phyloP scores from a whole-genome alignment of 2,113 vertebrate genomes.

The Arizona elegans region DNA sequence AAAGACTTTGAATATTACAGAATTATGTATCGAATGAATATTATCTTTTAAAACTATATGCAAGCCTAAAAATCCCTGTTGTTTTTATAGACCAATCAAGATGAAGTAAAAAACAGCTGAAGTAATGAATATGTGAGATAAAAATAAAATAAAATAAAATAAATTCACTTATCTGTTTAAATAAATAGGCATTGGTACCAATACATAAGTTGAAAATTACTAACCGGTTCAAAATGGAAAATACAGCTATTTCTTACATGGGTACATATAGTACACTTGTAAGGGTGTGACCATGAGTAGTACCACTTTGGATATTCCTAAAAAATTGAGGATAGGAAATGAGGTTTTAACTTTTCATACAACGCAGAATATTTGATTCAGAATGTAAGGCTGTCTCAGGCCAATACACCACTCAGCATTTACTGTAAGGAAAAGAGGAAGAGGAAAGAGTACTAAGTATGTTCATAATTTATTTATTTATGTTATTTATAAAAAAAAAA shows the following conservation, averaged over 20 bases:
- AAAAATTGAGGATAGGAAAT: background rate
- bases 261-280: background rate
- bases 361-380: background rate
- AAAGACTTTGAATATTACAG: background rate
- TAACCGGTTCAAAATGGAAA: background rate
- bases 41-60: background rate
- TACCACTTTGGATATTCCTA: background rate
- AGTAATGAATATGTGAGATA: background rate
- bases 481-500: background rate
- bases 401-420: background rate
- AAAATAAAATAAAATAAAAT: background rate
- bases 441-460: background rate
- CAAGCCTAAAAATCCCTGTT: background rate
- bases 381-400: background rate
- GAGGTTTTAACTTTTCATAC: background rate
- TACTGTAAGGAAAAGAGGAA: background rate
- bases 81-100: background rate
- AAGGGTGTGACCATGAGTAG: background rate
- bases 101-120: background rate
- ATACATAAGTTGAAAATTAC: background rate
- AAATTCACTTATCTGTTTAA: conserved; percentile 3
- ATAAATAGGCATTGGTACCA: background rate
- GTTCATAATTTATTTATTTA: background rate
- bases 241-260: background rate
- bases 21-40: background rate